Base-by-base conservation (phyloP, 1,140 invertebrate species). In the Rhyacophila brunnea region DNA sequence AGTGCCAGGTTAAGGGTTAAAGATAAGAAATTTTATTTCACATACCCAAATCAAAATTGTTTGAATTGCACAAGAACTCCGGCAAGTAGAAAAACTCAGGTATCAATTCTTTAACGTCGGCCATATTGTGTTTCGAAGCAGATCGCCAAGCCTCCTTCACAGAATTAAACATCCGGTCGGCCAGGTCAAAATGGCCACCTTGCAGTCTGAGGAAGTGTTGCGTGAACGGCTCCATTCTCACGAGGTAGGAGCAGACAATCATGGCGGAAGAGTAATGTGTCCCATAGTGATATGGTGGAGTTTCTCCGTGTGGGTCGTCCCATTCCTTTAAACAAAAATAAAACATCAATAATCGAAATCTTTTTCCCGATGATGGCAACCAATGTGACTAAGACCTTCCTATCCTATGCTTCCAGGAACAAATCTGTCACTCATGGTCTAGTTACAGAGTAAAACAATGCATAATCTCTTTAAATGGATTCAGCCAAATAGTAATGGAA, bases 51-150 rank as follows among this genome's bases (percentile, higher is more conserved):
- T 99, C 96, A 80, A 98, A 99, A 67, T 93, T 90, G 78, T 98
- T 98, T 0, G 88, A 88, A 79, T 98, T 98, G 34, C 85, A 72
- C 11, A 99, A 78, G 77, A 98, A 98, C 73, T 99, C 96, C 5
- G 97, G 95, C 38, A 99, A 77, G 74, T 99, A 99, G 74, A 99
- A 99, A 75, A 99, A 99, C 78, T 99, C 97, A 10, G 97, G 97
- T 67, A 99, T 99, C 0, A 99, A 81, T 78, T 99, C 97, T 71
- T 99, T 99, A 0, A 99, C 95, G 76, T 99, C 97, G 10, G 97
- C 96, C 96, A 99, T 99, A 71, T 99, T 99, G 68, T 98, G 94
- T 71, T 91, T 90, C 0, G 95, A 96, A 14, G 97, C 97, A 0
- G 95, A 98, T 15, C 91, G 80, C 95, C 96, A 99, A 0, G 93